Evolutionary conservation across 2,888 invertebrate species (phyloP).

Genomic region (Nebria salina): DNA sequence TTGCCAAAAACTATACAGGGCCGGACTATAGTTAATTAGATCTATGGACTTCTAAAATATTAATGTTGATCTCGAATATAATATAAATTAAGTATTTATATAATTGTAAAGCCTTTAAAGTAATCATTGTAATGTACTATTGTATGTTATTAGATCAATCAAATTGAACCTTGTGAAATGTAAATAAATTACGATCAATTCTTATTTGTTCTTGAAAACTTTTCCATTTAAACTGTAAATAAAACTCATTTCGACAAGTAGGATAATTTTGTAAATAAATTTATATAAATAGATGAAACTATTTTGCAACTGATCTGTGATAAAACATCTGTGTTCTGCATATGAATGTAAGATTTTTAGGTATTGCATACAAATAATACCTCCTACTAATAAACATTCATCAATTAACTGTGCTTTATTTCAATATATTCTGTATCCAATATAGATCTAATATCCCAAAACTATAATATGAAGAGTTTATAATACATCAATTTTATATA

Average conservation of each 20-base stretch:
- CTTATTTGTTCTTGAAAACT: not conserved
- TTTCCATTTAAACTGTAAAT: slow-evolving; percentile 2
- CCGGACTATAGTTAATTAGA: too few relatives aligned
- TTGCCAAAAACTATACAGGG: slow-evolving; percentile 27
- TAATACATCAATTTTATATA: too few relatives aligned
- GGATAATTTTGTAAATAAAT: slow-evolving; percentile 38
- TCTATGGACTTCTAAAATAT: too few relatives aligned
- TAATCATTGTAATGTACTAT: too few relatives aligned
- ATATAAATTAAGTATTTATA: too few relatives aligned
- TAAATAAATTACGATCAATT: slow-evolving; percentile 20
- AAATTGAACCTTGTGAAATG: slow-evolving; percentile 25
- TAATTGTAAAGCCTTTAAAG: too few relatives aligned
- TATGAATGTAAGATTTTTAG: slow-evolving; percentile 45
- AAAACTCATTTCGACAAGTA: slow-evolving; percentile 16
- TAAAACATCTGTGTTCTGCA: slow-evolving; percentile 46
- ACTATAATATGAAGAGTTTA: too few relatives aligned
- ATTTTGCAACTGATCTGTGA: slow-evolving; percentile 47
- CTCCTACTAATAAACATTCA: slow-evolving; percentile 42
- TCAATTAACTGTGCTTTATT: slow-evolving; percentile 25
- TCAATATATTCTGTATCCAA: slow-evolving; percentile 2
- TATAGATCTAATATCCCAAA: not conserved
- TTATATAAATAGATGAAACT: slow-evolving; percentile 36
- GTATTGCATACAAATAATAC: slow-evolving; percentile 43
- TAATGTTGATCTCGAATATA: too few relatives aligned
- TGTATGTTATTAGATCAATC: not conserved